phyloP scores from a whole-genome alignment of 2,113 vertebrate genomes.

The Chloropsis cyanopogon region DNA sequence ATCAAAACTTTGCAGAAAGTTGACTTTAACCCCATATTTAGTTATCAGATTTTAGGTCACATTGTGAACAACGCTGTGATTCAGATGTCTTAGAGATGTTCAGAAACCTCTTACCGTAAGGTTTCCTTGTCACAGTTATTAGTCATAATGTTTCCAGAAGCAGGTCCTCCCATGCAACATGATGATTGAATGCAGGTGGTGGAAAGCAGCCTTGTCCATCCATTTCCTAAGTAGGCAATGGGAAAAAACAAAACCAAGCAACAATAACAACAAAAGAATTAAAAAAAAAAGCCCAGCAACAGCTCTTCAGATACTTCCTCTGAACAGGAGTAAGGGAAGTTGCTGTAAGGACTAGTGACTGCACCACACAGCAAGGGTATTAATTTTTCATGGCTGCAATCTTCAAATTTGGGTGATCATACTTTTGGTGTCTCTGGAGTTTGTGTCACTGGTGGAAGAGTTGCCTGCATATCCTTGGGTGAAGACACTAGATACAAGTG shows the following conservation, averaged over 20 bases:
- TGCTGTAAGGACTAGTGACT: background rate
- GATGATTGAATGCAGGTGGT: background rate
- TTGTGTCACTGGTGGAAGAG: background rate
- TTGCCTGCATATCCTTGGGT: background rate
- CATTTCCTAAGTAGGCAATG: background rate
- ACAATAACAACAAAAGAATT: too few species aligned
- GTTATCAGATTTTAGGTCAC: background rate
- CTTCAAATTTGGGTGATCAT: background rate
- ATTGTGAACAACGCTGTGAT: conserved; percentile 34
- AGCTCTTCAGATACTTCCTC: background rate
- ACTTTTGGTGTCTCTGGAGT: background rate
- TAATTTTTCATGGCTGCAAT: background rate
- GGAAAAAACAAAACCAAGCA: background rate
- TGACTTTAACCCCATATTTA: background rate
- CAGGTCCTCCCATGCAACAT: background rate
- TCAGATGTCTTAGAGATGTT: background rate
- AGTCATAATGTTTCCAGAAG: conserved; percentile 12
- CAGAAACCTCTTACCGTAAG: background rate
- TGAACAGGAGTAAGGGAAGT: background rate
- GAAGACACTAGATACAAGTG: background rate
- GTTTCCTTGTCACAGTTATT: background rate
- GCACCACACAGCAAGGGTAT: background rate
- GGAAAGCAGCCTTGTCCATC: background rate
- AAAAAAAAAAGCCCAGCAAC: background rate
- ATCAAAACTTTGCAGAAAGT: background rate